phyloP scores from a whole-genome alignment of 2,113 vertebrate species.

The Alethe castanea region DNA sequence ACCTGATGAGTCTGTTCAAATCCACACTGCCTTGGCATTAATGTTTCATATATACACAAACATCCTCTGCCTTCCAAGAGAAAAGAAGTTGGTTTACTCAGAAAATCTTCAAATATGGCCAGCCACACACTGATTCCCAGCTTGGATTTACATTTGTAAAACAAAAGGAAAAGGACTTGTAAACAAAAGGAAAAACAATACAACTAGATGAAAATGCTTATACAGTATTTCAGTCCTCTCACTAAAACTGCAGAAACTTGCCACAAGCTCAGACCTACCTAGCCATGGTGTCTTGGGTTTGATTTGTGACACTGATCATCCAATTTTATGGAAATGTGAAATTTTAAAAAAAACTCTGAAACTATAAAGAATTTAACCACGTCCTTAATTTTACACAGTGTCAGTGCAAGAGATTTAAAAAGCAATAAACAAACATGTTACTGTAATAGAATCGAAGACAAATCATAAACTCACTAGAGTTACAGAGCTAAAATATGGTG shows the following conservation, averaged over 20 bases:
- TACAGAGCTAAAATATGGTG: constrained; percentile 35
- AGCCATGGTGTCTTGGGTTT: neutral
- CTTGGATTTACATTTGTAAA: neutral
- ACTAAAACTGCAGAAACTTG: neutral
- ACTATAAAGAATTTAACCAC: constrained; percentile 44
- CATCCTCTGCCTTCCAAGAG: neutral
- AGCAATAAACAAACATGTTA: constrained; percentile 64
- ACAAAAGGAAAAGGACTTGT: neutral
- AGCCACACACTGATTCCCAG: neutral
- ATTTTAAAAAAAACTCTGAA: neutral
- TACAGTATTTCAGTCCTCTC: neutral
- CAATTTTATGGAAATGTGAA: constrained; percentile 40
- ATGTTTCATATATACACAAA: neutral
- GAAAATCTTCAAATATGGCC: neutral
- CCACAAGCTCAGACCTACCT: neutral
- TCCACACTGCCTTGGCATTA: neutral
- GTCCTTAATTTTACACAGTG: constrained; percentile 48
- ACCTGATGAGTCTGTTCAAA: neutral
- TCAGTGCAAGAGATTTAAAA: constrained; percentile 56
- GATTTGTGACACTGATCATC: neutral
- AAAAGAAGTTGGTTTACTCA: neutral
- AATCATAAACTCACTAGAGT: constrained; percentile 52
- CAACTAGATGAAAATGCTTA: neutral
- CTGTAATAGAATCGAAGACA: constrained; percentile 27
- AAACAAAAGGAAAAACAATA: neutral